phyloP scores from a whole-genome alignment of 2,797 vertebrate genomes.

The Anisognathus igniventris region DNA sequence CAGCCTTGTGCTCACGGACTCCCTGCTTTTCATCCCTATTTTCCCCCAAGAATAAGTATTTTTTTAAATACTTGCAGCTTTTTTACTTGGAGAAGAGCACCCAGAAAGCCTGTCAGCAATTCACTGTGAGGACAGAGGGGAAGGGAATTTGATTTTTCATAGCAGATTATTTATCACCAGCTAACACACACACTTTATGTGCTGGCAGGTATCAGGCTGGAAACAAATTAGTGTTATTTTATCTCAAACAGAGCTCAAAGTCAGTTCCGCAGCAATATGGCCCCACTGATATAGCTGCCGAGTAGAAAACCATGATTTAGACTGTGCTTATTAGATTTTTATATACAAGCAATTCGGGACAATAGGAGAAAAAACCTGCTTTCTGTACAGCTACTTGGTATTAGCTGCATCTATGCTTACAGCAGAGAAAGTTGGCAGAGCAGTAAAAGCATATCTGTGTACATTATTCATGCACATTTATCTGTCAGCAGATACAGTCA shows the following conservation, averaged over 20 bases:
- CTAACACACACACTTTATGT: neutral
- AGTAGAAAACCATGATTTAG: neutral
- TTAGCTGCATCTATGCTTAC: neutral
- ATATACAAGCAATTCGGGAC: neutral
- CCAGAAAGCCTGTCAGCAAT: neutral
- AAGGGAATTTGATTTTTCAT: neutral
- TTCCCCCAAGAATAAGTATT: neutral
- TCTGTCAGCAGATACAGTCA: conserved; percentile 15
- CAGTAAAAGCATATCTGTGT: neutral
- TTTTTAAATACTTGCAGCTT: neutral
- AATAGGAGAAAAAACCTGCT: neutral
- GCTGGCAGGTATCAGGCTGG: neutral
- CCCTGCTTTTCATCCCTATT: neutral
- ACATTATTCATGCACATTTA: conserved; percentile 32
- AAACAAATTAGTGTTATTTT: neutral
- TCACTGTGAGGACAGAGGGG: neutral
- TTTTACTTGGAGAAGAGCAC: neutral
- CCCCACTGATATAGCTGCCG: neutral
- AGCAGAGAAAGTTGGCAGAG: neutral
- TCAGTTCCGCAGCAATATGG: neutral
- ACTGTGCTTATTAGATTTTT: neutral
- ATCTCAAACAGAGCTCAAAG: neutral
- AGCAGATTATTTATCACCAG: neutral
- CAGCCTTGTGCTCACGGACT: neutral
- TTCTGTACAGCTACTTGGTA: neutral